phyloP scores from a whole-genome alignment of 37 sponge, comb jelly and placozoan genomes.

The Ianthella basta region DNA sequence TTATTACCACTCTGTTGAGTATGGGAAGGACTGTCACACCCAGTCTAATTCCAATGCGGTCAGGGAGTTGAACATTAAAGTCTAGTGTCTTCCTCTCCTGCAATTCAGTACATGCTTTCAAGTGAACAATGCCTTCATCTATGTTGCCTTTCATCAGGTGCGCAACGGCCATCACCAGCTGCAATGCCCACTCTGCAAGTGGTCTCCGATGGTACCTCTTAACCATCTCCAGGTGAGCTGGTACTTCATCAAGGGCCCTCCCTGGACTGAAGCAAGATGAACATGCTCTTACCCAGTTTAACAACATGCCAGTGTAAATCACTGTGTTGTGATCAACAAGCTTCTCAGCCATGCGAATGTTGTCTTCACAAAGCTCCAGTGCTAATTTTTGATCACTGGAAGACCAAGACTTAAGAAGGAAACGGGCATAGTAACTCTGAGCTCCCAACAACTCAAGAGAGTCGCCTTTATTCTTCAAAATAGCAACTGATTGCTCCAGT shows the following conservation, averaged over 20 bases:
- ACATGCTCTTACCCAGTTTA: neutral
- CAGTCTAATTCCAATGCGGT: no score
- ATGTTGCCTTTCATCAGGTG: no score
- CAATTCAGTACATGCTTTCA: no score
- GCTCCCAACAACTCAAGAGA: neutral
- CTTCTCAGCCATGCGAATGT: neutral
- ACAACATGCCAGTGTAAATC: neutral
- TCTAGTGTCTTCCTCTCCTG: no score
- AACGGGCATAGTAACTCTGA: neutral
- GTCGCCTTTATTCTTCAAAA: neutral
- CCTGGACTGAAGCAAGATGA: neutral
- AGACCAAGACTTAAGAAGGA: neutral
- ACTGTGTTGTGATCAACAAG: neutral
- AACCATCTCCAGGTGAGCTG: neutral
- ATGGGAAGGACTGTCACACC: no score
- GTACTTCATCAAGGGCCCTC: neutral
- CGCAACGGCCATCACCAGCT: no score
- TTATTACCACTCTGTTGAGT: no score
- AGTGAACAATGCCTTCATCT: no score
- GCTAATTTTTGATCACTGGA: neutral
- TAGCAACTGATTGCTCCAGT: neutral
- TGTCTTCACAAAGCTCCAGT: neutral
- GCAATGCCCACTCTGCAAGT: no score
- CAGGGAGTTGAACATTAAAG: no score
- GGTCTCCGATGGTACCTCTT: neutral